Conservation (phyloP, 2,797 vertebrate genomes). For the Euphonia xanthogaster region DNA sequence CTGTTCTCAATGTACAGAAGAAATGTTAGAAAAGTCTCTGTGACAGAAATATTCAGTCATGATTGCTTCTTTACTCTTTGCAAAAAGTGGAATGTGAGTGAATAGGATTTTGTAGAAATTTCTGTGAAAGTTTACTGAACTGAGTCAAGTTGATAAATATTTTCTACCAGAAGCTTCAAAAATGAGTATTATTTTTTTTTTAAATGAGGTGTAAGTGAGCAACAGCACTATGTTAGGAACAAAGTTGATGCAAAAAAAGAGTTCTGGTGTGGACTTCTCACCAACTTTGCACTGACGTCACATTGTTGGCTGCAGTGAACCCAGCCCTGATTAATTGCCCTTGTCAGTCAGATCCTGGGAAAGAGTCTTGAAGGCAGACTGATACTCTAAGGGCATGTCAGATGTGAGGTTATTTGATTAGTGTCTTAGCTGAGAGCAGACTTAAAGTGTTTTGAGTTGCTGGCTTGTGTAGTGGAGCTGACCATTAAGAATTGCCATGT, state of each 20-base stretch:
- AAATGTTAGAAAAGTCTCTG: not conserved
- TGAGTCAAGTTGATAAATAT: not conserved
- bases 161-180: not conserved
- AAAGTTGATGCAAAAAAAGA: not conserved
- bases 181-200: not conserved
- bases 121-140: not conserved
- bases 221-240: not conserved
- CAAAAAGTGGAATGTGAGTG: not conserved
- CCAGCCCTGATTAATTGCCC: slow-evolving; percentile 38
- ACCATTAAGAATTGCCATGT: not conserved
- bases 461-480: not conserved
- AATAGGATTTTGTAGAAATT: not conserved
- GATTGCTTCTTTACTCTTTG: not conserved
- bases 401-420: slow-evolving; percentile 5
- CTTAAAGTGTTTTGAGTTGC: not conserved
- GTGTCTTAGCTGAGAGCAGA: not conserved
- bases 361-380: slow-evolving; percentile 4
- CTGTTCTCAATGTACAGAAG: not conserved
- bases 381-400: not conserved
- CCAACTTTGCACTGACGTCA: not conserved
- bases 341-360: slow-evolving; percentile 51
- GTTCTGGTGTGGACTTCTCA: not conserved
- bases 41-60: not conserved
- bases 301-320: not conserved
- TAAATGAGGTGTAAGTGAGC: not conserved